phyloP scores from a whole-genome alignment of 2,888 invertebrate genomes.

The Chalcis sispes region DNA sequence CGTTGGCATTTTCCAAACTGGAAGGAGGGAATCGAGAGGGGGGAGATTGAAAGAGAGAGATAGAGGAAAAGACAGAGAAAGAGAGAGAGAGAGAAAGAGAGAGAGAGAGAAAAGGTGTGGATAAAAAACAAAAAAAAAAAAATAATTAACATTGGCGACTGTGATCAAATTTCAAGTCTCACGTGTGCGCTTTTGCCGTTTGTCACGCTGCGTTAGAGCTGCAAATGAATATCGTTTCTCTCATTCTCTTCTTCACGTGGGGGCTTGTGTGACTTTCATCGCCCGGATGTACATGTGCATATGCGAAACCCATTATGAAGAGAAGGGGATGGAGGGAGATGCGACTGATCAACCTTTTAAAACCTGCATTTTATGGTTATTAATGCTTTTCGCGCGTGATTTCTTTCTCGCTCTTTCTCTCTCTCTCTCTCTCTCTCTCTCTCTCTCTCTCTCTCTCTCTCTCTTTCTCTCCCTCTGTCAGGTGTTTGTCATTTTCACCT shows the following conservation, averaged over 20 bases:
- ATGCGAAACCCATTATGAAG: conserved; percentile 15
- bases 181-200: conserved; percentile 30
- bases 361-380: conserved; percentile 48
- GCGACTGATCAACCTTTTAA: conserved; percentile 46
- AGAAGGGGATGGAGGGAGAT: too few species aligned
- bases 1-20: conserved; percentile 7
- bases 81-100: too few species aligned
- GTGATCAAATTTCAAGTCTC: conserved; percentile 45
- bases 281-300: conserved; percentile 1
- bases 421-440: too few species aligned
- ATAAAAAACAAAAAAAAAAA: too few species aligned
- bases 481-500: conserved; percentile 6
- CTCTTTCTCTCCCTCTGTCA: too few species aligned
- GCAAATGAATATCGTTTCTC: conserved; percentile 8
- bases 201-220: conserved; percentile 27
- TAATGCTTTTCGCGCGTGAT: conserved; percentile 28
- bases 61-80: too few species aligned
- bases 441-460: too few species aligned
- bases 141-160: conserved; percentile 41
- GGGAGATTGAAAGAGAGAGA: background rate
- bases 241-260: too few species aligned
- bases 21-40: background rate
- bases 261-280: conserved; percentile 13
- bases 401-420: background rate
- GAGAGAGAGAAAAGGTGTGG: too few species aligned